Conservation (phyloP, 2,113 vertebrate species). For the Gorsachius goisagi region DNA sequence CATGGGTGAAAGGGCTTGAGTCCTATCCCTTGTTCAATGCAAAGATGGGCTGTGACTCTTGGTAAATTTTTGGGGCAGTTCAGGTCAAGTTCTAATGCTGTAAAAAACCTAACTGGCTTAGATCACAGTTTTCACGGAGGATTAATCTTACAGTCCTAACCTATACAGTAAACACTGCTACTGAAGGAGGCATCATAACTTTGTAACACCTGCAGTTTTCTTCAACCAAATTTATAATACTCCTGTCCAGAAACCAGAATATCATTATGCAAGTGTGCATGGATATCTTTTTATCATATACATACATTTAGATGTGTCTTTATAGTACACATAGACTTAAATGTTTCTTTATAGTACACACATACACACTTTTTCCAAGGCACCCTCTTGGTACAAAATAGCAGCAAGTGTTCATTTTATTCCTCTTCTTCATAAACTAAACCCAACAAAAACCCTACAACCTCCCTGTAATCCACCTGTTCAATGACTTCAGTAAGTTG, state of each 20-base stretch:
- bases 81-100: not conserved
- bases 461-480: not conserved
- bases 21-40: not conserved
- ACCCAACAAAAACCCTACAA: not conserved
- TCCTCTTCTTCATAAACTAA: not conserved
- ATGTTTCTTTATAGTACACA: not conserved
- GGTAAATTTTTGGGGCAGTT: not conserved
- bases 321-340: not conserved
- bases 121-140: not conserved
- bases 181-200: not conserved
- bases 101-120: not conserved
- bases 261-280: not conserved
- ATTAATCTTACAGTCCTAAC: not conserved
- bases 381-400: slow-evolving; percentile 1
- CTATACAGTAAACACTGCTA: not conserved
- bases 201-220: not conserved
- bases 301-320: not conserved
- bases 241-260: not conserved
- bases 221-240: not conserved
- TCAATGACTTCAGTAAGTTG: too few relatives aligned
- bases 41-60: not conserved
- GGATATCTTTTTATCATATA: not conserved
- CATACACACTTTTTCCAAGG: not conserved
- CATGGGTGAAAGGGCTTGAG: not conserved
- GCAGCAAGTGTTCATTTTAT: not conserved